Base-by-base conservation (phyloP, 2,888 invertebrate genomes). In the Notocelia uddmanniana region DNA sequence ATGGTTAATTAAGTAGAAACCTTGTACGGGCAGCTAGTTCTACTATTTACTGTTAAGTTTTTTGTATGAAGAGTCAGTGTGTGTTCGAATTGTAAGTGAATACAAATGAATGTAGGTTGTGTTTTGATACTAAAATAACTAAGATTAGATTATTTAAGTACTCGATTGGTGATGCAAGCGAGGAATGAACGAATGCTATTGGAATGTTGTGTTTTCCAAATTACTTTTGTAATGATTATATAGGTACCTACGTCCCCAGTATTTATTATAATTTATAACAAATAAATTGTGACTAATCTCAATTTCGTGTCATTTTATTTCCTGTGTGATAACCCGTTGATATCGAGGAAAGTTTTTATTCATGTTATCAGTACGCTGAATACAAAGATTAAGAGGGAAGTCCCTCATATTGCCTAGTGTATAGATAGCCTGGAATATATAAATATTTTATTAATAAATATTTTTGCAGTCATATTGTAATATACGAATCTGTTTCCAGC, bases 341-440 rank as follows among this genome's bases (percentile, higher is more conserved):
- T 64, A 52, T 63, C 37, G 54, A 37, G 34, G 31, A 57, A 63
- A 21, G 37, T 57, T 55, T 57, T 63, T 13, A 11, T 59, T 41
- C 0, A 13, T 37, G 37, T 70, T 70, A 70, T 70, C 64, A 58
- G 31, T 58, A 34, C n/a, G 15, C 34, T 48, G 52, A 34, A 64
- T 52, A 37, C 31, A 18, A 15, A 48, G 69, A 69, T 67, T 57
- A 68, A 64, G 58, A 26, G 74, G 74, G 54, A 68, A 64, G 23
- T 64, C 68, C 69, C 62, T 58, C 3, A 18, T 15, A 74, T 75
- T 74, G 15, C 37, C 13, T 15, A 41, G 19, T 21, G 52, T 34
- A 52, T 34, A 21, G 5, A 37, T 9, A 31, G 34, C 52, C 11
- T 10, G 34, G 10, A 34, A 11, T 34, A 34, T 6, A 34, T 11